Base-by-base conservation (phyloP, 2,888 invertebrate species). In the Cantharis lateralis region DNA sequence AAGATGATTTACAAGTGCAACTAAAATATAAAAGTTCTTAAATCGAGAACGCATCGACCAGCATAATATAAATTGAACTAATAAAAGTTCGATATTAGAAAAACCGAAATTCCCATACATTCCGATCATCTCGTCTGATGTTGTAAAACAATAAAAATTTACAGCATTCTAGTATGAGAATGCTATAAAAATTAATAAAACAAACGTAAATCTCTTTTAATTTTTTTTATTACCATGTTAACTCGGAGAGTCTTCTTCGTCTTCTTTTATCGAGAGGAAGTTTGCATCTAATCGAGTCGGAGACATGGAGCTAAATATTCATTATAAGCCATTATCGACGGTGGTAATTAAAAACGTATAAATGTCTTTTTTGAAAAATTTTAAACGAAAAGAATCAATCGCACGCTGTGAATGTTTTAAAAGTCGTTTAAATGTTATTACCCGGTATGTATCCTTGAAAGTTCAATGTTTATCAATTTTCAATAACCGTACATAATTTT, bases 261-360 rank as follows among this genome's bases (percentile, higher is more conserved):
- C 76, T 61, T 72, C 66, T 15, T 76, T 70, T 68, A 7, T 77
- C 66, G 26, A 74, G 66, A 72, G 16, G 18, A 63, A 61, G 26
- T 16, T 61, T 73, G 68, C 16, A 62, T 20, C 64, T 26, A 62
- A 18, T 62, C 72, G 16, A 68, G 68, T n/a, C 13, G 15, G 13
- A 48, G 48, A 70, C 28, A 18, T 15, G 68, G 71, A 64, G 69
- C 70, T 62, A 18, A 73, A 72, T 72, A 62, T 71, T 72, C 75
- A 72, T 73, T 71, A 66, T 75, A 75, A 71, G 72, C 70, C 75
- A 74, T 74, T 75, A 74, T 77, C 76, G 63, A 71, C 76, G 26
- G 72, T 68, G 64, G 78, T 74, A 78, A 78, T 78, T 78, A 78
- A 78, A 78, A 78, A 78, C 66, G 71, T 68, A 78, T 78, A 78